Evolutionary conservation across 2,797 vertebrate genomes (phyloP).

Genomic region (Emys orbicularis): DNA sequence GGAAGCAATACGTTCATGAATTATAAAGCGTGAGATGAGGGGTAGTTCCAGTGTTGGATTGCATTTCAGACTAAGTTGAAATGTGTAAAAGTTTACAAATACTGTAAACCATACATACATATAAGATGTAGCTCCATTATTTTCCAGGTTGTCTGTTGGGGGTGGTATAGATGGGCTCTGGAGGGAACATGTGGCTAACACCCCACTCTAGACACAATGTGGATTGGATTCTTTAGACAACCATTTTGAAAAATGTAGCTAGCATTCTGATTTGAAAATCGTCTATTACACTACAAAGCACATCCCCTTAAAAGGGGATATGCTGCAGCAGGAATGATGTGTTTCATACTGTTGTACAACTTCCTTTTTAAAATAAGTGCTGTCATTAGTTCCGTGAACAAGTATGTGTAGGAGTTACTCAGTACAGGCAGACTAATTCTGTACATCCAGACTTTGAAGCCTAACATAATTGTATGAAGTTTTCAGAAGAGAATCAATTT

Average conservation of each 20-base stretch:
- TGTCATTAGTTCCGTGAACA: background rate
- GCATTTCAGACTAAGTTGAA: background rate
- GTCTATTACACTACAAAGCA: background rate
- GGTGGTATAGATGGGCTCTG: background rate
- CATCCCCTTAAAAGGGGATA: background rate
- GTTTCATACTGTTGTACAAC: background rate
- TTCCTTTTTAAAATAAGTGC: conserved; percentile 18
- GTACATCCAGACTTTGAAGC: background rate
- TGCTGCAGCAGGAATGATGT: background rate
- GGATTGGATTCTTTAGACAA: background rate
- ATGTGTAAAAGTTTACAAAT: background rate
- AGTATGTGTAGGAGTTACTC: background rate
- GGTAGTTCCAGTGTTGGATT: background rate
- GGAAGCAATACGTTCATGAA: too few relatives aligned
- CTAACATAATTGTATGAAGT: background rate
- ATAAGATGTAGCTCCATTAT: background rate
- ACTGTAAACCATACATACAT: background rate
- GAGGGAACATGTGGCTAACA: background rate
- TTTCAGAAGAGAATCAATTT: background rate
- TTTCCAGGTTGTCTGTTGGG: background rate
- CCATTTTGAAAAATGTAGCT: background rate
- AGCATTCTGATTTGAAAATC: background rate
- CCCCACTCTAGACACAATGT: background rate
- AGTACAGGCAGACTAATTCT: background rate
- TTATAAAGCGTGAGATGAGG: background rate